Percentiles rank a stretch among this genome's conserved stretches.
Conservation (phyloP, 1,140 invertebrate species). For the Psilanteris sp. region DNA sequence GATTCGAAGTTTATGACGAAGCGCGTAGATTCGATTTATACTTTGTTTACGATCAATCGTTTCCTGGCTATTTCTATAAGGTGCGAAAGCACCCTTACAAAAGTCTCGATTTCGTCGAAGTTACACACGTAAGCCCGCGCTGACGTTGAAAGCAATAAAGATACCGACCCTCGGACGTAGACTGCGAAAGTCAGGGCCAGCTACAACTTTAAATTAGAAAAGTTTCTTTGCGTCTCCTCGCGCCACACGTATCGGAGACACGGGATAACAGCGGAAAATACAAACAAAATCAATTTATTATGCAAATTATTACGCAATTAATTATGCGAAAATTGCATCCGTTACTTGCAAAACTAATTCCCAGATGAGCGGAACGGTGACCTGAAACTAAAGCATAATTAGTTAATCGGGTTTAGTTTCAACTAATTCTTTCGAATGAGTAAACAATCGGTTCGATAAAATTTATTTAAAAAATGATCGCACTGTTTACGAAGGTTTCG, state of each 20-base stretch:
- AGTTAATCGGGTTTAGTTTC: too few relatives aligned
- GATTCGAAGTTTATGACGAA: conserved; percentile 44
- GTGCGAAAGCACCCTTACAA: conserved; percentile 58
- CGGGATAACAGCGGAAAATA: conserved; percentile 34
- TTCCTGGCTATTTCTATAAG: conserved; percentile 52
- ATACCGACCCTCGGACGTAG: conserved; percentile 57
- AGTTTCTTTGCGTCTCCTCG: conserved; percentile 59
- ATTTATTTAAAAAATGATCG: too few relatives aligned
- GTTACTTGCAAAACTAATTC: too few relatives aligned
- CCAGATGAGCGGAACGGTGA: too few relatives aligned
- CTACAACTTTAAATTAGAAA: conserved; percentile 67
- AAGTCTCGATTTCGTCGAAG: conserved; percentile 58
- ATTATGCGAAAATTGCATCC: conserved; percentile 26
- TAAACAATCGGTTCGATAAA: too few relatives aligned
- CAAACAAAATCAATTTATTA: conserved; percentile 38
- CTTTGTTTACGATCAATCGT: conserved; percentile 57
- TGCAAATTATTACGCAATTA: too few relatives aligned
- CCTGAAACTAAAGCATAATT: too few relatives aligned
- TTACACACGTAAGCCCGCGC: conserved; percentile 54
- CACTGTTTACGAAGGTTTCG: too few relatives aligned
- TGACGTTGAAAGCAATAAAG: conserved; percentile 62
- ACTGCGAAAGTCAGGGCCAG: conserved; percentile 61
- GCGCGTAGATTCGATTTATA: conserved; percentile 46
- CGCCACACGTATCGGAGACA: conserved; percentile 27
- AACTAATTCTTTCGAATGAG: too few relatives aligned